Conservation (phyloP, 2,113 vertebrate genomes). For the Atherinomorus stipes region DNA sequence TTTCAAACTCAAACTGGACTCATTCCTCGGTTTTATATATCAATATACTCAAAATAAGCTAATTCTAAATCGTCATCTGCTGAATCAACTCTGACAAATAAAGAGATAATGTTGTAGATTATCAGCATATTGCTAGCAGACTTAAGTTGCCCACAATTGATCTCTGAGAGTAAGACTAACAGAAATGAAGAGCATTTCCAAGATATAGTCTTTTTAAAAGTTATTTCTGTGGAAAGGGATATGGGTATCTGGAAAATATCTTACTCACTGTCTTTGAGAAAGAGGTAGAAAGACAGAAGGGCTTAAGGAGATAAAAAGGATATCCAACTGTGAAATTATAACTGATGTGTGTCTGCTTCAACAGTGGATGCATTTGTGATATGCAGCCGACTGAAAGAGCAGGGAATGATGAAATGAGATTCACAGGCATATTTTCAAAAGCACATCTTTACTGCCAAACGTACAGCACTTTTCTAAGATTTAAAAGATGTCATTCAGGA, state of each 20-base stretch:
- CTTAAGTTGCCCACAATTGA: background rate
- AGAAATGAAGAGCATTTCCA: background rate
- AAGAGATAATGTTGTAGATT: background rate
- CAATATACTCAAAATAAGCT: no score
- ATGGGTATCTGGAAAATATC: conserved; percentile 33
- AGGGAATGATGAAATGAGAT: no score
- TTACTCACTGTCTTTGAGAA: conserved; percentile 1
- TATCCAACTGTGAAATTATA: conserved; percentile 16
- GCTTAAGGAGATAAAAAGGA: background rate
- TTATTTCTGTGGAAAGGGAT: conserved; percentile 3
- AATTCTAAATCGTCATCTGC: no score
- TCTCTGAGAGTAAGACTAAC: background rate
- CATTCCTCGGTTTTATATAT: no score
- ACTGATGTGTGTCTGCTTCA: conserved; percentile 18
- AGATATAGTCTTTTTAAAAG: conserved; percentile 6
- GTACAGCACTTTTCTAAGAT: background rate
- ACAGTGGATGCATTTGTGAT: background rate
- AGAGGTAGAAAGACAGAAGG: background rate
- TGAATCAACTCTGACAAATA: no score
- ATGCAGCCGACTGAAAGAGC: background rate
- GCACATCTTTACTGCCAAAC: no score
- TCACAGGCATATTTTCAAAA: no score
- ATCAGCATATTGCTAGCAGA: no score
- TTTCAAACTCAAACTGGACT: no score
- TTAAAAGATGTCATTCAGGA: background rate